A percentile compares a stretch with the other conserved stretches of the same genome.
Conservation (phyloP, 2,113 vertebrate species). For the Perognathus longimembris region DNA sequence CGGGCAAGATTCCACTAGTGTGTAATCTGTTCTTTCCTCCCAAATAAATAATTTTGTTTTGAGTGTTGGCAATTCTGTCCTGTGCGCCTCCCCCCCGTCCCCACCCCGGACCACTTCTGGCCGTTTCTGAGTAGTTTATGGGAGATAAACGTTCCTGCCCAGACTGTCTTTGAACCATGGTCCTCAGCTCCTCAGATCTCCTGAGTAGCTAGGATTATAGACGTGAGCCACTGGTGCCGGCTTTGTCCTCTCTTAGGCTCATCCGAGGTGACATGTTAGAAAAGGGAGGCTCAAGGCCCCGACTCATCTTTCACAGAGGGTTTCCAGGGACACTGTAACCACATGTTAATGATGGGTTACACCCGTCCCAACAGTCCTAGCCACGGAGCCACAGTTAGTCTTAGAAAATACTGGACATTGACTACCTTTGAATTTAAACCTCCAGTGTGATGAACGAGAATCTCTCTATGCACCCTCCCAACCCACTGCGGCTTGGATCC, state of each 20-base stretch:
- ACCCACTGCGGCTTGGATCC: neutral
- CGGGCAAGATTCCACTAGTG: neutral
- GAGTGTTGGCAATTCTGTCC: neutral
- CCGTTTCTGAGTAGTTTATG: too few relatives aligned
- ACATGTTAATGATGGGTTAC: neutral
- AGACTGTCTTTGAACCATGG: too few relatives aligned
- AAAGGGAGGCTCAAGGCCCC: neutral
- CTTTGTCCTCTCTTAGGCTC: neutral
- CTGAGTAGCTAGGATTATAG: too few relatives aligned
- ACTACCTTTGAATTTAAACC: neutral
- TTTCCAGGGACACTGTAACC: constrained; percentile 20
- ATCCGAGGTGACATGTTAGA: rapidly evolving
- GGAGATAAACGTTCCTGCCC: too few relatives aligned
- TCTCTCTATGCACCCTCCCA: neutral
- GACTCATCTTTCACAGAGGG: neutral
- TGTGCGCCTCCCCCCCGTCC: too few relatives aligned
- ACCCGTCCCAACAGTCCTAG: neutral
- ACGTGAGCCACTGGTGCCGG: too few relatives aligned
- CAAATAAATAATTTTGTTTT: neutral
- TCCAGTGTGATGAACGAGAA: neutral
- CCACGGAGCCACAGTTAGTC: constrained; percentile 1
- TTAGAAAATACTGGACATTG: neutral
- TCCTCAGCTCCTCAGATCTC: too few relatives aligned
- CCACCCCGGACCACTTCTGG: too few relatives aligned
- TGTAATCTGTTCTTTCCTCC: neutral